Conservation (phyloP, 2,797 vertebrate species). For the Cossypha polioptera region DNA sequence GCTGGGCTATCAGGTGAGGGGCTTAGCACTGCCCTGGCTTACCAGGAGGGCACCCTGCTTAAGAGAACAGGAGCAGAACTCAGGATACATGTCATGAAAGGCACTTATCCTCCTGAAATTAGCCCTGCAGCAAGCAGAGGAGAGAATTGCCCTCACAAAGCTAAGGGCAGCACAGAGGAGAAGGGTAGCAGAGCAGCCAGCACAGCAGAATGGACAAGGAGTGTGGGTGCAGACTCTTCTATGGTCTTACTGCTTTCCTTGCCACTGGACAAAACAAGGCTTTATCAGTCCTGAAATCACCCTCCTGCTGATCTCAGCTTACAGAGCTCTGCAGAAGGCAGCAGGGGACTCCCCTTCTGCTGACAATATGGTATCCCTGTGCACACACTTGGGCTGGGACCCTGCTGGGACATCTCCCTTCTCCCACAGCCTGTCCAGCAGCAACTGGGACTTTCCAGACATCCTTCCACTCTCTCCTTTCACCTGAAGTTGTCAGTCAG, state of each 20-base stretch:
- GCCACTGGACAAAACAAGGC: background rate
- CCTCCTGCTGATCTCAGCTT: background rate
- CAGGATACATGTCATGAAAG: background rate
- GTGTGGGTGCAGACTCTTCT: too few relatives aligned
- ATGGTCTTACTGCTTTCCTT: background rate
- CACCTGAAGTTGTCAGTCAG: background rate
- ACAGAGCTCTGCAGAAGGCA: background rate
- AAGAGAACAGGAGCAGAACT: background rate
- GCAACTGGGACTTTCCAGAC: background rate
- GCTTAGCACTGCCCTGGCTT: background rate
- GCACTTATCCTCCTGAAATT: background rate
- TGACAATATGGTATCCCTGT: fast-evolving
- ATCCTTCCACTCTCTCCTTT: background rate
- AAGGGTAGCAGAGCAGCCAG: background rate
- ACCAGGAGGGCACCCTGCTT: background rate
- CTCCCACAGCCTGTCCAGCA: background rate
- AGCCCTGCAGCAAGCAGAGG: background rate
- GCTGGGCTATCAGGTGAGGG: background rate
- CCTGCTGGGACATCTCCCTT: background rate
- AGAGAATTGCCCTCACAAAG: background rate
- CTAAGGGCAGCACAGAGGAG: background rate
- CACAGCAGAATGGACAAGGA: too few relatives aligned
- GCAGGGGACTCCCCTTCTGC: background rate
- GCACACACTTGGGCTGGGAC: background rate
- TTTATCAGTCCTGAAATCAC: background rate